Evolutionary conservation across 2,888 invertebrate species (phyloP).

Genomic region (Octodonta nipae): DNA sequence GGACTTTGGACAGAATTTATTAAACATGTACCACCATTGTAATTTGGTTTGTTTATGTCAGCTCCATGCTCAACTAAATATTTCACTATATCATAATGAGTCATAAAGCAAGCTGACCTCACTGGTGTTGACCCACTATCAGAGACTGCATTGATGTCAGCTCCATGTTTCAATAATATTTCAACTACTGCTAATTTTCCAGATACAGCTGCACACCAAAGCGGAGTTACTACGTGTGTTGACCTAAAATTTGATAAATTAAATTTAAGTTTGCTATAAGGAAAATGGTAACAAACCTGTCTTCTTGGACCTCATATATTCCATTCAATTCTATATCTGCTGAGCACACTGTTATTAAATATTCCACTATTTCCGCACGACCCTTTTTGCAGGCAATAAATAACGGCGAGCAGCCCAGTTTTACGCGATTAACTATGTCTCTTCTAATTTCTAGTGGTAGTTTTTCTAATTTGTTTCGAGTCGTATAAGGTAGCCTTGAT

Average conservation of each 20-base stretch:
- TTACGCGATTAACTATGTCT: constrained; percentile 53
- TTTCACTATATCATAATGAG: constrained; percentile 66
- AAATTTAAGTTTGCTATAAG: too few relatives aligned
- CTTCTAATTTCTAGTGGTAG: constrained; percentile 47
- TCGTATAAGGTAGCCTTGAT: constrained; percentile 45
- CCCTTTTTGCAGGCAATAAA: constrained; percentile 69
- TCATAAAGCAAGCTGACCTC: constrained; percentile 86
- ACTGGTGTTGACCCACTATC: constrained; percentile 84
- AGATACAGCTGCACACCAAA: constrained; percentile 86
- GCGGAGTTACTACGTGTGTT: constrained; percentile 70
- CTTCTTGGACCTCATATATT: constrained; percentile 71
- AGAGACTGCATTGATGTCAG: constrained; percentile 73
- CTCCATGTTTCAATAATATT: constrained; percentile 64
- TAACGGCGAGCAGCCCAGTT: constrained; percentile 68
- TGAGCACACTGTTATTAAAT: constrained; percentile 65
- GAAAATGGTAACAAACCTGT: constrained; percentile 36
- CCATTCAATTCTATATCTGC: constrained; percentile 80
- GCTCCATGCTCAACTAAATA: constrained; percentile 66
- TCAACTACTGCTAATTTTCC: constrained; percentile 66
- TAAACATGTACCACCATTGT: constrained; percentile 84
- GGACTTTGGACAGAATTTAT: constrained; percentile 86
- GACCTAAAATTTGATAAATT: constrained; percentile 33
- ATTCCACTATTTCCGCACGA: constrained; percentile 72
- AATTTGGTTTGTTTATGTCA: constrained; percentile 72
- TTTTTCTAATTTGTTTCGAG: constrained; percentile 43